These are phyloP conservation scores for Hepsetus odoe DNA, from an alignment of 2,113 vertebrate genomes.

Conservation along the genomic window DNA sequence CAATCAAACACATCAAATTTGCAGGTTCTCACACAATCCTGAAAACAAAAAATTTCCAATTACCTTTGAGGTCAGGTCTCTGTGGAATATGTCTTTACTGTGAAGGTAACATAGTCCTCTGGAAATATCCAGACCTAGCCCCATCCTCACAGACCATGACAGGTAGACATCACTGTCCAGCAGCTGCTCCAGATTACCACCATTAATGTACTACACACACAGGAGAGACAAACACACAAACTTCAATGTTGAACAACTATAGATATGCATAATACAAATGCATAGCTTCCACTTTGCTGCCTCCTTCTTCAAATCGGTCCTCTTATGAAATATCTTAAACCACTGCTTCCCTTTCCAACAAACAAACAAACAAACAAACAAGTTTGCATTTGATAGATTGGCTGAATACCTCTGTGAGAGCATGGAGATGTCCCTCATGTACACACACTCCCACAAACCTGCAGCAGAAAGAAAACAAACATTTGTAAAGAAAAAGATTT, in stretches of 20 bases:
- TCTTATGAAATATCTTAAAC: neutral
- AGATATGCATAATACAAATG: too few species aligned
- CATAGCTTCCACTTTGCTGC: neutral
- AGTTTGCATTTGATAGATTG: too few species aligned
- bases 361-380: too few species aligned
- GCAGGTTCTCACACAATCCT: too few species aligned
- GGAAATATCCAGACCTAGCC: slow-evolving; percentile 87
- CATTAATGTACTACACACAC: slow-evolving; percentile 87
- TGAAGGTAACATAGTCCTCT: slow-evolving; percentile 89
- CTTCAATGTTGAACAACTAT: neutral
- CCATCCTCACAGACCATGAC: slow-evolving; percentile 83
- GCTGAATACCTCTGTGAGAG: slow-evolving; percentile 87
- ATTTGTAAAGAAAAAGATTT: neutral
- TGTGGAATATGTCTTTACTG: slow-evolving; percentile 92
- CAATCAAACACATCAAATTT: too few species aligned
- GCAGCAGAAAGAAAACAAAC: neutral
- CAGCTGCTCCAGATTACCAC: slow-evolving; percentile 94
- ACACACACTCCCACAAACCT: slow-evolving; percentile 96
- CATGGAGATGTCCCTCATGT: slow-evolving; percentile 92
- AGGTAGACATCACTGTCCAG: slow-evolving; percentile 85
- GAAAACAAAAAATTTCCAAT: too few species aligned
- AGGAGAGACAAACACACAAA: too few species aligned
- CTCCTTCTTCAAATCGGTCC: neutral
- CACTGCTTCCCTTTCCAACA: neutral
- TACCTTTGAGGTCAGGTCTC: slow-evolving; percentile 96